Base-by-base conservation (phyloP, 2,797 vertebrate genomes). In the Cynodonichthys magdalenae region DNA sequence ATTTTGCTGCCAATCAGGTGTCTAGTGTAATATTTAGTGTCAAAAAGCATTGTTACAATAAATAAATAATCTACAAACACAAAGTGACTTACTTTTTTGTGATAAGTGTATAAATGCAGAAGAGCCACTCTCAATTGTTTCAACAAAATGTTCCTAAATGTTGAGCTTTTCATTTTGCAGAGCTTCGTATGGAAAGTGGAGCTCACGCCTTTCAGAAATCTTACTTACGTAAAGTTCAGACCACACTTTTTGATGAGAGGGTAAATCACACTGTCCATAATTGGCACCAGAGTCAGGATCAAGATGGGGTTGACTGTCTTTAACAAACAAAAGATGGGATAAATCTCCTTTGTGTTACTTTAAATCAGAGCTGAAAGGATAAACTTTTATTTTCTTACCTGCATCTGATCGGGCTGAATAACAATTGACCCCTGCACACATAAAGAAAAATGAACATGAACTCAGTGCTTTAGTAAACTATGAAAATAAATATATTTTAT, bases 331-430 rank as follows among this genome's bases (percentile, higher is more conserved):
- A 74, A 1, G 1, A 5, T 56, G 17, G 9, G 6, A n/a, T 80
- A 18, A 80, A 29, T 18, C 27, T 54, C 18, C 19, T 94, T 59
- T 75, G 56, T 82, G 80, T 9, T 5, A 6, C 19, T 63, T 1
- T 11, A n/a, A 1, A 41, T 46, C 3, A 20, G 14, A 52, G 1
- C 0, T 5, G 2, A 57, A 56, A 20, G 0, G 0, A 20, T 36
- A 0, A 24, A 42, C 29, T 12, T 14, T 2, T 12, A 44, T 59
- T 18, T 69, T 61, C 65, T 67, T 85, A 98, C 97, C 94, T 98
- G 97, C 96, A 99, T 99, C 83, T 99, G 98, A 75, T 98, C 97
- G 0, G 98, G 98, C 83, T 97, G 95, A 68, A 99, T 83, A 31
- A 94, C 75, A 18, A 98, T 12, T 2, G 9, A 0, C 47, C 95